Conservation (phyloP, 1,140 invertebrate species). For the Theocolax elegans region DNA sequence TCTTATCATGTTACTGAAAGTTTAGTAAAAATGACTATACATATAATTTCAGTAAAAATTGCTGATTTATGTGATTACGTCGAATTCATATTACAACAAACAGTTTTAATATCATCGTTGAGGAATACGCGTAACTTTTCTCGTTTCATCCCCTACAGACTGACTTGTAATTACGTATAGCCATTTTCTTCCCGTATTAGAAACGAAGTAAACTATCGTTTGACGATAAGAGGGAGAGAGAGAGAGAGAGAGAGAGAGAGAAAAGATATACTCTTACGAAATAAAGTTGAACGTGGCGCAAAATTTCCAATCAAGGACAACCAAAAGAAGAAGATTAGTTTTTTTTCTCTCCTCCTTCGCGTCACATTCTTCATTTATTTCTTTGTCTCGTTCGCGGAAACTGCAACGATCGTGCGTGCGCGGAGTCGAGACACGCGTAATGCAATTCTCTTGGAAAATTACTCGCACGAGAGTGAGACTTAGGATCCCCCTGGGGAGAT, state of each 20-base stretch:
- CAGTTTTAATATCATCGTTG: too few relatives aligned
- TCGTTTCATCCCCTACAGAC: neutral
- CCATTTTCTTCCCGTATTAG: neutral
- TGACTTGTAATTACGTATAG: conserved; percentile 28
- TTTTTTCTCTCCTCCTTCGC: conserved; percentile 23
- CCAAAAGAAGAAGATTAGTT: conserved; percentile 34
- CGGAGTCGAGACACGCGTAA: conserved; percentile 40
- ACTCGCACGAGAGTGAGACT: conserved; percentile 44
- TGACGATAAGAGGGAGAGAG: too few relatives aligned
- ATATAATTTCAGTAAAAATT: too few relatives aligned
- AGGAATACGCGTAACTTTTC: too few relatives aligned
- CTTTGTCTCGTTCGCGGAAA: conserved; percentile 23
- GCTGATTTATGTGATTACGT: too few relatives aligned
- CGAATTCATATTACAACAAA: too few relatives aligned
- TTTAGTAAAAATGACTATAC: too few relatives aligned
- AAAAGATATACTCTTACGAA: neutral
- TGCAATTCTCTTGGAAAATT: conserved; percentile 53
- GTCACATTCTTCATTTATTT: conserved; percentile 28
- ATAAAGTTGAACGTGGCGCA: neutral
- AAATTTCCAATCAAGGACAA: conserved; percentile 37
- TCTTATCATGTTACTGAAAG: too few relatives aligned
- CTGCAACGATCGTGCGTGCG: conserved; percentile 24
- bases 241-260: too few relatives aligned
- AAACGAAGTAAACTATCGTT: neutral
- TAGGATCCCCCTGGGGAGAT: conserved; percentile 45